These are phyloP conservation scores for Pardalotus punctatus DNA, from an alignment of 2,113 vertebrate species.

Conservation along the genomic window DNA sequence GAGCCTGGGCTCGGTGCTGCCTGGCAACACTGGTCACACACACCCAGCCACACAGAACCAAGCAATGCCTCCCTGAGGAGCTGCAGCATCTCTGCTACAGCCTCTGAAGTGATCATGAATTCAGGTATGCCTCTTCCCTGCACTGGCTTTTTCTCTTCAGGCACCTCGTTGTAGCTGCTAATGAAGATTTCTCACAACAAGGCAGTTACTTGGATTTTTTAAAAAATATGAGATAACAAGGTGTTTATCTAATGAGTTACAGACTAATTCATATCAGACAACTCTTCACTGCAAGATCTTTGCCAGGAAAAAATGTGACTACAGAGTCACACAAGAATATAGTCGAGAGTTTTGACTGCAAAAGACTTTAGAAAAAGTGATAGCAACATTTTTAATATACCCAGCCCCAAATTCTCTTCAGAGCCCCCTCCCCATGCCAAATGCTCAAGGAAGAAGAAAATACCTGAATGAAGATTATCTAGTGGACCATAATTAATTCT, in stretches of 20 bases:
- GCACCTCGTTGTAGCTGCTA: neutral
- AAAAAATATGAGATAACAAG: neutral
- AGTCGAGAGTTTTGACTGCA: neutral
- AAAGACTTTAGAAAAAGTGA: neutral
- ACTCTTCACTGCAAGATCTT: neutral
- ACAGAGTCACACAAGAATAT: neutral
- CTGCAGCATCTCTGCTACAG: neutral
- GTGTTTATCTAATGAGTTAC: neutral
- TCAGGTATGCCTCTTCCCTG: neutral
- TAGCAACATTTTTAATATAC: neutral
- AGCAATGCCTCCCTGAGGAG: neutral
- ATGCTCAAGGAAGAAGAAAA: neutral
- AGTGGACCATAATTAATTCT: neutral
- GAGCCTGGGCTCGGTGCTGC: neutral
- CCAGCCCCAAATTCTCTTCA: neutral
- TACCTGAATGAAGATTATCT: neutral
- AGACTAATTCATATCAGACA: neutral
- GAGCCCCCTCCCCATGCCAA: neutral
- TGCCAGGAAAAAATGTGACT: neutral
- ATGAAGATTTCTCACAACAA: neutral
- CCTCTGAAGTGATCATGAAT: neutral
- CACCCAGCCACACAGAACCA: neutral
- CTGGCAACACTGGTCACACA: conserved; percentile 24
- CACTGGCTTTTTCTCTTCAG: neutral
- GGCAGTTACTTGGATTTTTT: neutral